A percentile compares a stretch with the other conserved stretches of the same genome.
phyloP scores from a whole-genome alignment of 1,140 invertebrate genomes.

The Leptopilina clavipes region DNA sequence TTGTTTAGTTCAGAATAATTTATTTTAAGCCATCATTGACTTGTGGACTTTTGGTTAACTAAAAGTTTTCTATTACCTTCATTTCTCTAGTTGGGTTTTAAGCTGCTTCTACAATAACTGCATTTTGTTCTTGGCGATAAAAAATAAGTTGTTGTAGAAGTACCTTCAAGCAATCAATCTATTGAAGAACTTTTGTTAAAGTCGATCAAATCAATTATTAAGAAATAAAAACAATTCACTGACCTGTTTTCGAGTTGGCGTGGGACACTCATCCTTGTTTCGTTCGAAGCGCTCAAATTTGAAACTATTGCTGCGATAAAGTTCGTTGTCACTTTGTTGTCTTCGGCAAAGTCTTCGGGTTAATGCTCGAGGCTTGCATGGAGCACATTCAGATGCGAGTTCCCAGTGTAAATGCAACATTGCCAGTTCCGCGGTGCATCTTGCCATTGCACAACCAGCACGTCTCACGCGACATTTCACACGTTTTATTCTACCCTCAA shows the following conservation, averaged over 20 bases:
- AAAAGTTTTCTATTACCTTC: too few species aligned
- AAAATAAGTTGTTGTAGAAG: too few species aligned
- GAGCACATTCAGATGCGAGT: conserved; percentile 69
- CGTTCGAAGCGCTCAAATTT: conserved; percentile 87
- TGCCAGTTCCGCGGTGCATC: conserved; percentile 70
- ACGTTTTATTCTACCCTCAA: conserved; percentile 69
- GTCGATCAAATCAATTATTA: too few species aligned
- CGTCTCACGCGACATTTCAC: conserved; percentile 70
- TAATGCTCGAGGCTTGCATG: conserved; percentile 71
- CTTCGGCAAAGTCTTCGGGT: conserved; percentile 81
- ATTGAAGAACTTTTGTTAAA: too few species aligned
- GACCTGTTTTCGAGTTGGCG: conserved; percentile 62
- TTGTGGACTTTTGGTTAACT: too few species aligned
- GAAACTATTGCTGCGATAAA: conserved; percentile 89
- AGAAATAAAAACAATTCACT: conserved; percentile 8
- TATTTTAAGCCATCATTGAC: too few species aligned
- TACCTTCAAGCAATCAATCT: too few species aligned
- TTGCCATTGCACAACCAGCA: conserved; percentile 70
- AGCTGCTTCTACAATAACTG: too few species aligned
- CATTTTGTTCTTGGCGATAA: too few species aligned
- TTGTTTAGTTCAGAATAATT: too few species aligned
- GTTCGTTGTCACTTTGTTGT: conserved; percentile 83
- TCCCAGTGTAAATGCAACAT: conserved; percentile 72
- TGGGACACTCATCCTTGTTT: conserved; percentile 77
- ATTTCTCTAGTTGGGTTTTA: too few species aligned